Base-by-base conservation (phyloP, 2,113 vertebrate genomes). In the Tupaia chinensis region DNA sequence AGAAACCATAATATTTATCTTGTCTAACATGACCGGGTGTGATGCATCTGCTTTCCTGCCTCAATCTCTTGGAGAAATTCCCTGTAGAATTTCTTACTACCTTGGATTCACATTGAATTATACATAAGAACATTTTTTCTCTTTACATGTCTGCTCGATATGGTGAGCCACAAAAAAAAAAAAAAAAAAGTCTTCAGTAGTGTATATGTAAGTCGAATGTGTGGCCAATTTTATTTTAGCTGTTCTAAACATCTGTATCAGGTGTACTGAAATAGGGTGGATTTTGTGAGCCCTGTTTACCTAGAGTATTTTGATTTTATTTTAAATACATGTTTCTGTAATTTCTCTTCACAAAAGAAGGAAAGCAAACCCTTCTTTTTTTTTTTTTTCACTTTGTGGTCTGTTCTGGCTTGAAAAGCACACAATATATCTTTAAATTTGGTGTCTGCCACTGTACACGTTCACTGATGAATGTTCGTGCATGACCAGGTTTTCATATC, bases 401-500 rank as follows among this genome's bases (percentile, higher is more conserved):
- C 92, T 95, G n/a, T 1, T 0, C 22, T 87, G 20, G 19, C 44
- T 93, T 92, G 74, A 78, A 97, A 97, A 97, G n/a, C 54, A 92
- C 79, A 70, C 15, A 69, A 19, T 87, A 29, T 63, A 19, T 96
- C 98, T 98, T 95, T 72, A 56, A 54, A 32, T 96, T 96, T 95
- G 29, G 63, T 94, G 68, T 87, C 91, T 91, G 81, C 86, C 16
- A 1, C 65, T 86, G 20, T 34, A 74, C 65, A 87, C 69, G 89
- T 88, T 79, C 81, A 96, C 81, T 78, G 29, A 94, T 1, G 1
- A 97, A 83, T 79, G 63, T 19, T 80, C 92, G 77, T 72, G 82
- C 94, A 60, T 66, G 85, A 96, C 54, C 66, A 84, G 60, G 84
- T 97, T 97, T 96, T 96, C 96, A 95, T 66, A 94, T 96, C 84